Percentiles rank a stretch among this genome's conserved stretches.
Evolutionary conservation across 2,797 vertebrate genomes (phyloP).

Genomic region (Sarcophilus harrisii): DNA sequence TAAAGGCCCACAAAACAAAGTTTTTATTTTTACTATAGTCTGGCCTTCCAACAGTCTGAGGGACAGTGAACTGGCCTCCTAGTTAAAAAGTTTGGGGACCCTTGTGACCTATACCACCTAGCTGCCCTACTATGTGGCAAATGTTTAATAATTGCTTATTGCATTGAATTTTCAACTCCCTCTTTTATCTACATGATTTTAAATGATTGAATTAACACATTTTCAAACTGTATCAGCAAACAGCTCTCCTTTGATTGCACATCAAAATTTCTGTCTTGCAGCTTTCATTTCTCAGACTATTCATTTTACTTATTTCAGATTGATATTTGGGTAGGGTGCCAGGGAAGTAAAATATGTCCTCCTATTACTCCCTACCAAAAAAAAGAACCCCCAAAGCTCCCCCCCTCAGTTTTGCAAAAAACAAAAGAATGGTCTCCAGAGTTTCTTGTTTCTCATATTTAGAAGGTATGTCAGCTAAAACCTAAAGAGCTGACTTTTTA

Average conservation of each 20-base stretch:
- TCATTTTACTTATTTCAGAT: not conserved
- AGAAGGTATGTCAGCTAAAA: not conserved
- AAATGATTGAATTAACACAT: not conserved
- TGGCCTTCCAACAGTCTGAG: no score
- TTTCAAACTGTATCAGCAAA: not conserved
- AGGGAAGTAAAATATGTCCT: not conserved
- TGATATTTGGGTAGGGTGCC: not conserved
- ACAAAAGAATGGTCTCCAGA: not conserved
- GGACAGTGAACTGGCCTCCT: no score
- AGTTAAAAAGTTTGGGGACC: no score
- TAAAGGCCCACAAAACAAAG: no score
- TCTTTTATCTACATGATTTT: not conserved
- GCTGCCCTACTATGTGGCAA: not conserved
- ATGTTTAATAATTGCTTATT: not conserved
- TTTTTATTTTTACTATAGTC: no score
- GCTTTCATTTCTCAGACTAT: not conserved
- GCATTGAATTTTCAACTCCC: not conserved
- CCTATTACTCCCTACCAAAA: not conserved
- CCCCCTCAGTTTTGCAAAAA: not conserved
- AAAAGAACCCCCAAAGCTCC: not conserved
- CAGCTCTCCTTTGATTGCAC: not conserved
- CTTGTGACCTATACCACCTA: no score
- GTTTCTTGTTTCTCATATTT: not conserved
- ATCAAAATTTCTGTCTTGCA: not conserved
- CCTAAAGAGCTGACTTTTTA: accelerated